Conservation (phyloP, 2,797 vertebrate genomes). For the Lepidocolaptes lacrymiger region DNA sequence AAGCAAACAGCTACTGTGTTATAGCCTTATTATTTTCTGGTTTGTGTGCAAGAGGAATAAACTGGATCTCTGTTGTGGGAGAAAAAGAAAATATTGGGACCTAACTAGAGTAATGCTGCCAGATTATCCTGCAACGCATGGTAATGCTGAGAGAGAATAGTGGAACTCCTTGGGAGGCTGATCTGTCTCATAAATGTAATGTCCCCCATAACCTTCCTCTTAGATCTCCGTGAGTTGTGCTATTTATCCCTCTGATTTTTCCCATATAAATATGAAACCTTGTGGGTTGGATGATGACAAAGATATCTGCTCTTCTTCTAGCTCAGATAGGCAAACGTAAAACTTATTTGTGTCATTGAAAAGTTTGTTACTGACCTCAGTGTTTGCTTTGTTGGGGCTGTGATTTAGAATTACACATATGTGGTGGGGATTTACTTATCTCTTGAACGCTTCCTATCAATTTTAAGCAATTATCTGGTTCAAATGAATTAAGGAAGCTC, state of each 20-base stretch:
- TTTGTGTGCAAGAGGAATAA: background rate
- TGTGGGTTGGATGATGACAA: background rate
- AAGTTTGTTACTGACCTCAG: background rate
- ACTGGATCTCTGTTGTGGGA: background rate
- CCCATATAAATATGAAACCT: background rate
- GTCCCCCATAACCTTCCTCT: background rate
- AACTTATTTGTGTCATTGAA: background rate
- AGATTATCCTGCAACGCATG: background rate
- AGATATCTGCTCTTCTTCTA: background rate
- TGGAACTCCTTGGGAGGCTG: background rate
- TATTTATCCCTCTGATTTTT: background rate
- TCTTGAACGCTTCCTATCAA: background rate
- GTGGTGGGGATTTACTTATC: background rate
- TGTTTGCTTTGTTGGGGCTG: background rate
- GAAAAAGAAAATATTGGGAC: background rate
- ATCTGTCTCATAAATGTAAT: background rate
- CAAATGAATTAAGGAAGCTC: background rate
- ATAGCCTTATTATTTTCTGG: background rate
- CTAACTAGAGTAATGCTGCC: background rate
- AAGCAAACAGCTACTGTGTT: rapidly evolving
- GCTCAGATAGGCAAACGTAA: background rate
- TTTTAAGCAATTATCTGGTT: background rate
- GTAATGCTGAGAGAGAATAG: background rate
- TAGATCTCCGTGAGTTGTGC: background rate
- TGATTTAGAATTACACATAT: background rate